Evolutionary conservation across 2,113 vertebrate species (phyloP).

Genomic region (Seriola dumerili): DNA sequence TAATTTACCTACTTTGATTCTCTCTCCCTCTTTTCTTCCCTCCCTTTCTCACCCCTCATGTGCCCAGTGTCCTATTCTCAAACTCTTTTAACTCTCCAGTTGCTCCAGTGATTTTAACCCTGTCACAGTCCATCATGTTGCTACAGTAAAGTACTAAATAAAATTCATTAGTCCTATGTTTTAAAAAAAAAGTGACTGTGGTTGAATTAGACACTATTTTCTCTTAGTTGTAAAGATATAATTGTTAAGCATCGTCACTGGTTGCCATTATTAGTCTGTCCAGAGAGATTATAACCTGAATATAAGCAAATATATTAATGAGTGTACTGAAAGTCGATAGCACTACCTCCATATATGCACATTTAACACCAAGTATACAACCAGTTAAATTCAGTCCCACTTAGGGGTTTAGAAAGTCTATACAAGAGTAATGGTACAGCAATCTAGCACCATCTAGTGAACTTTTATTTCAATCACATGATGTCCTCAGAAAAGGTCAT

Average conservation of each 20-base stretch:
- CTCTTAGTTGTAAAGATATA: neutral
- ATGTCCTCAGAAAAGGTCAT: neutral
- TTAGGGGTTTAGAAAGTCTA: neutral
- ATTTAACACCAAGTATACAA: neutral
- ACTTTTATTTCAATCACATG: conserved; percentile 37
- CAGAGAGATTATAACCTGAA: neutral
- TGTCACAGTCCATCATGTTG: neutral
- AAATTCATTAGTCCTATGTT: neutral
- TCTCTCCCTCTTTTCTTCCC: neutral
- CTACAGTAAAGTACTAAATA: neutral
- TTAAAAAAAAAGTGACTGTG: neutral
- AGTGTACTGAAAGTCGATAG: neutral
- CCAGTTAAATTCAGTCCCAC: neutral
- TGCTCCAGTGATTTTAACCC: neutral
- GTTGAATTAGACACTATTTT: neutral
- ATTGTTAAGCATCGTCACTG: neutral
- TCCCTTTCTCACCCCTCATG: neutral
- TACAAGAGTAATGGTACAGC: conserved; percentile 9
- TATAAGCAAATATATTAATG: neutral
- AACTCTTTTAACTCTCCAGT: neutral
- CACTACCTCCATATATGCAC: neutral
- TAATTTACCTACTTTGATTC: neutral
- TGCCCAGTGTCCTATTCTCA: too few relatives aligned
- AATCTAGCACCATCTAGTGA: conserved; percentile 76
- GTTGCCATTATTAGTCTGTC: neutral